Evolutionary conservation across 2,113 vertebrate species (phyloP).

Genomic region (Pedetes capensis): DNA sequence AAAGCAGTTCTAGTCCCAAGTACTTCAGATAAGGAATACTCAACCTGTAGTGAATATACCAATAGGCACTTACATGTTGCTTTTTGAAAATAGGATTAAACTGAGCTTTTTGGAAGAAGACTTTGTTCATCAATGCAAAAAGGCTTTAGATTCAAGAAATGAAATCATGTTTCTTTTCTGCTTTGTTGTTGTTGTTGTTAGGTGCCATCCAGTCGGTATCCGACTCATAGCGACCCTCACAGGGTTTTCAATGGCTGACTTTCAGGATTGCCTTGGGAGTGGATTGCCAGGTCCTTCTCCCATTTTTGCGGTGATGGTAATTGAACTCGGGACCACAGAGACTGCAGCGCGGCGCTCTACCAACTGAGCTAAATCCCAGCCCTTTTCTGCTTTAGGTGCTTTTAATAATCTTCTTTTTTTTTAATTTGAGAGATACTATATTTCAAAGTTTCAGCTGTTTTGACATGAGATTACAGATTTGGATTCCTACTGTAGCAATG

Average conservation of each 20-base stretch:
- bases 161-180: conserved; percentile 28
- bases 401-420: background rate
- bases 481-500: background rate
- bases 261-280: no score
- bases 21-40: background rate
- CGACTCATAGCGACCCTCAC: no score
- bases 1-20: background rate
- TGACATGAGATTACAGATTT: conserved; percentile 33
- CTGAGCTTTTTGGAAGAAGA: background rate
- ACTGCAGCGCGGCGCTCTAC: no score
- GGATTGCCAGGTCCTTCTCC: no score
- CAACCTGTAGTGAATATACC: background rate
- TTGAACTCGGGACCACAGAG: no score
- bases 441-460: conserved; percentile 25
- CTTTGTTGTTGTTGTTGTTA: no score
- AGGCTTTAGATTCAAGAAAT: background rate
- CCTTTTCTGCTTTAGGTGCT: conserved; percentile 22
- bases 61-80: background rate
- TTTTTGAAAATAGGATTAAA: conserved; percentile 14
- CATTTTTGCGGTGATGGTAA: no score
- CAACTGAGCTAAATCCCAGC: no score
- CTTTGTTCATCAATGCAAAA: conserved; percentile 17
- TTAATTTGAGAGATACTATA: background rate
- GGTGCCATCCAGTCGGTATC: no score
- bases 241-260: no score